These are phyloP conservation scores for Tiliqua scincoides DNA, from an alignment of 2,113 vertebrate species.

Conservation along the genomic window DNA sequence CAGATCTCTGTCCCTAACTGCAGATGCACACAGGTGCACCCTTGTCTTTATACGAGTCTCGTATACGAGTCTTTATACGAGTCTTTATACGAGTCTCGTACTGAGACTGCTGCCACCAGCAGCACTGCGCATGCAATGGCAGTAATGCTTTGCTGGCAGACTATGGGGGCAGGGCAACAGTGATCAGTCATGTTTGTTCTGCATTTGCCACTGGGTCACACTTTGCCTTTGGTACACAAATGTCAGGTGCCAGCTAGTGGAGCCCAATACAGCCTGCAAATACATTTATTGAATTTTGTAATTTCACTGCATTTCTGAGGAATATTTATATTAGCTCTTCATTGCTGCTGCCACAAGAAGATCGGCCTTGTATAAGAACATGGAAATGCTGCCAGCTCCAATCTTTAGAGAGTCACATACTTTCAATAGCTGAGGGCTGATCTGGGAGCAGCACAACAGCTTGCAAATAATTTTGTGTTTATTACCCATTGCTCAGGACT, in stretches of 20 bases:
- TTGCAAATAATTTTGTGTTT: neutral
- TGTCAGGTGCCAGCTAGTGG: neutral
- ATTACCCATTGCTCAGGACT: neutral
- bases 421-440: neutral
- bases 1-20: too few relatives aligned
- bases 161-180: too few relatives aligned
- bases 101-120: too few relatives aligned
- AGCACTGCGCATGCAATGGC: too few relatives aligned
- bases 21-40: too few relatives aligned
- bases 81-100: too few relatives aligned
- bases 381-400: neutral
- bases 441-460: neutral
- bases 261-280: neutral
- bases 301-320: neutral
- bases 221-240: neutral
- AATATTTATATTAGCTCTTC: neutral
- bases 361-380: neutral
- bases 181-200: too few relatives aligned
- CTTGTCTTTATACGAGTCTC: too few relatives aligned
- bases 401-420: neutral
- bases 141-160: too few relatives aligned
- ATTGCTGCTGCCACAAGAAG: neutral
- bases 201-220: too few relatives aligned
- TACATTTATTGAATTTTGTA: neutral
- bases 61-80: too few relatives aligned